phyloP scores from a whole-genome alignment of 92 coral and sea anemone genomes.

The Porites cylindrica region DNA sequence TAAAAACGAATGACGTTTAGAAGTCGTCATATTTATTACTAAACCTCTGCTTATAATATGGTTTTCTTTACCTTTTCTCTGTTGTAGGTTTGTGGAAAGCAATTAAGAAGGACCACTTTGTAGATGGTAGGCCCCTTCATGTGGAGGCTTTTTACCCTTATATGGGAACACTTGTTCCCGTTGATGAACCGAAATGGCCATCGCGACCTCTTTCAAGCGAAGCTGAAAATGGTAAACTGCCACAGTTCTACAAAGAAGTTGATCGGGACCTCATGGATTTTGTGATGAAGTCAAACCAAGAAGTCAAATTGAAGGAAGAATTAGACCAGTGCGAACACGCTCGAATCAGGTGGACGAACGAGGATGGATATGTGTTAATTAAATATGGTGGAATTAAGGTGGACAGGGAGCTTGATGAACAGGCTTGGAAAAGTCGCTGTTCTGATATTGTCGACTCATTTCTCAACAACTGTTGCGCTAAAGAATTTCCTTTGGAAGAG shows the following conservation, averaged over 20 bases:
- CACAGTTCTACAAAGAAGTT: constrained; percentile 17
- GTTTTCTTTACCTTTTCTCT: too few relatives aligned
- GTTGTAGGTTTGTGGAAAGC: constrained; percentile 15
- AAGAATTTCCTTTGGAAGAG: constrained; percentile 9
- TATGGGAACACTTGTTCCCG: constrained; percentile 33
- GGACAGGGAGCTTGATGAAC: constrained; percentile 38
- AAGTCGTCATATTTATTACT: too few relatives aligned
- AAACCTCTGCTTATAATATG: too few relatives aligned
- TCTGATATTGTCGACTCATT: background rate
- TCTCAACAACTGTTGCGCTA: constrained; percentile 10
- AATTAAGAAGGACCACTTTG: constrained; percentile 14
- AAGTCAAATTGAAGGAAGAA: constrained; percentile 10
- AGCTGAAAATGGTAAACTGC: background rate
- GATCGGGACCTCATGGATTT: constrained; percentile 30
- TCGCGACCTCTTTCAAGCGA: constrained; percentile 5
- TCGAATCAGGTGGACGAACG: constrained; percentile 15
- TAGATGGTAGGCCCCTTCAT: constrained; percentile 10
- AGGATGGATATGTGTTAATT: constrained; percentile 4
- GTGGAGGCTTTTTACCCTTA: constrained; percentile 42
- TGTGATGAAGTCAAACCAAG: constrained; percentile 41
- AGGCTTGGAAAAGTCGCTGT: constrained; percentile 19
- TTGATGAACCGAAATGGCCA: constrained; percentile 4
- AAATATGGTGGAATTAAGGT: constrained; percentile 16
- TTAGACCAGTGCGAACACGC: constrained; percentile 5
- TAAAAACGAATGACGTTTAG: too few relatives aligned